Evolutionary conservation across 2,797 vertebrate species (phyloP).

Genomic region (Rhinichthys osculus): DNA sequence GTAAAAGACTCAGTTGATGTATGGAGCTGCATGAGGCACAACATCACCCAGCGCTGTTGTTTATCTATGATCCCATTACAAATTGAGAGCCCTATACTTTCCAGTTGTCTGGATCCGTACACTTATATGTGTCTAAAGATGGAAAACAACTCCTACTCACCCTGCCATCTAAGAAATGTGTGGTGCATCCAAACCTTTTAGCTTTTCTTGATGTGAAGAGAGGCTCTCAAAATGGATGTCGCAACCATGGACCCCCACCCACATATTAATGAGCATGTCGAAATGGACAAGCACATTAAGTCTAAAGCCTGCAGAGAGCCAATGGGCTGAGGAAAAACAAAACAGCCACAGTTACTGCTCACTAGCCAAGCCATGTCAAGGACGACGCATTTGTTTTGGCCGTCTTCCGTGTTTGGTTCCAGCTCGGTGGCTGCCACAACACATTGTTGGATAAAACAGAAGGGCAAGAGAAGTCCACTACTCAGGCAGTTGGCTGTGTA

Average conservation of each 20-base stretch:
- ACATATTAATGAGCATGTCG: constrained; percentile 9
- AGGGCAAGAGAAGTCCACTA: constrained; percentile 13
- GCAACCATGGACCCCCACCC: constrained; percentile 1
- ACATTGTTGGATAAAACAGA: constrained; percentile 24
- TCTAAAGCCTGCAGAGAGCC: constrained; percentile 18
- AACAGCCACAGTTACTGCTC: constrained; percentile 30
- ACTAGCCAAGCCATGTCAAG: constrained; percentile 53
- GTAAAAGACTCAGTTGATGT: constrained; percentile 31
- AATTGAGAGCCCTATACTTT: constrained; percentile 12
- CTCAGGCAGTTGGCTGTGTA: constrained; percentile 8
- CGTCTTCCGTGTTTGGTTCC: constrained; percentile 13
- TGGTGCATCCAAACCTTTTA: constrained; percentile 16
- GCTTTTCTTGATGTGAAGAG: not conserved
- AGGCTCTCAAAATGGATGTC: constrained; percentile 29
- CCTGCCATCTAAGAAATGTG: constrained; percentile 29
- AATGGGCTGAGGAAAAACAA: not conserved
- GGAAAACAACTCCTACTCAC: not conserved
- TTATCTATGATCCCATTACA: constrained; percentile 20
- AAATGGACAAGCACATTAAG: constrained; percentile 24
- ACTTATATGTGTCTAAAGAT: constrained; percentile 33
- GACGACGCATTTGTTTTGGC: constrained; percentile 34
- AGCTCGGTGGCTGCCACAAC: constrained; percentile 22
- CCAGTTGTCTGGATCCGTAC: constrained; percentile 22
- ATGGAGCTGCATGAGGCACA: constrained; percentile 15
- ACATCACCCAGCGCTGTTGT: constrained; percentile 28